Percentiles rank a stretch among this genome's conserved stretches.
These are phyloP conservation scores for Brachyhypopomus occidentalis DNA, from an alignment of 2,113 vertebrate genomes.

Conservation along the genomic window DNA sequence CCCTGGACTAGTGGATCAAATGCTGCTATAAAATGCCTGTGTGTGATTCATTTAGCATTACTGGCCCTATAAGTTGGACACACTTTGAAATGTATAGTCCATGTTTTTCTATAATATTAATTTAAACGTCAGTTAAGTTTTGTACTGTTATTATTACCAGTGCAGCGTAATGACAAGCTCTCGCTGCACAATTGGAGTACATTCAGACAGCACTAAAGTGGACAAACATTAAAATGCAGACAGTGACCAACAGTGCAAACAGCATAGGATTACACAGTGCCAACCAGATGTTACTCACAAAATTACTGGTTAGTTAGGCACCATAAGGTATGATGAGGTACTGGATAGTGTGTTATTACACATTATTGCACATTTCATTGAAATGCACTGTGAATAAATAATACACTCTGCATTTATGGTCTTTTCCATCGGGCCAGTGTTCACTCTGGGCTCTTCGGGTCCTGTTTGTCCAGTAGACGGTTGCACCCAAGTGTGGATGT, in stretches of 20 bases:
- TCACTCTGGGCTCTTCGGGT: background rate
- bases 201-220: no score
- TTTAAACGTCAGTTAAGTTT: no score
- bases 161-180: no score
- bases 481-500: slow-evolving; percentile 15
- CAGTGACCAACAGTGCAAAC: no score
- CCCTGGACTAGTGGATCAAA: background rate
- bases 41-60: background rate
- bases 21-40: background rate
- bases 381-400: background rate
- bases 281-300: background rate
- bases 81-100: slow-evolving; percentile 1
- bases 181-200: no score
- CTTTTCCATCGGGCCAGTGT: background rate
- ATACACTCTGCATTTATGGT: background rate
- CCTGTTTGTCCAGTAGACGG: slow-evolving; percentile 4
- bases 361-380: no score
- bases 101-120: background rate
- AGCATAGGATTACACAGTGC: background rate
- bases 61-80: background rate
- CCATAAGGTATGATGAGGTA: no score
- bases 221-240: no score
- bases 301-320: no score
- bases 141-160: no score
- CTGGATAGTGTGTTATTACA: no score